Base-by-base conservation (phyloP, 2,888 invertebrate species). In the Apotomis turbidana region DNA sequence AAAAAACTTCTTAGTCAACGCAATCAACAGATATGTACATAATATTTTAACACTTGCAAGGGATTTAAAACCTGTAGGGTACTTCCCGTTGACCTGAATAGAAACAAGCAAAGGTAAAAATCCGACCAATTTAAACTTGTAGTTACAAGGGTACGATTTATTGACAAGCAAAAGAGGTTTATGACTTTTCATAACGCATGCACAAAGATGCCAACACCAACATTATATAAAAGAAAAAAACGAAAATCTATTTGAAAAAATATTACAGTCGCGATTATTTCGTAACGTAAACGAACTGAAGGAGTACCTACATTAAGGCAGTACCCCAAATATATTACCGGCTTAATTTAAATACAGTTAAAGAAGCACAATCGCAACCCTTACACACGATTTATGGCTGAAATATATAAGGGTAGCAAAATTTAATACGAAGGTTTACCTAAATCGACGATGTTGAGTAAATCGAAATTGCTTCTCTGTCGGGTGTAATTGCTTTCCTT, bases 401-500 rank as follows among this genome's bases (percentile, higher is more conserved):
- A 85, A 87, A 87, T 87, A 81, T 83, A 83, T 86, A 85, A 87
- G 76, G 76, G 75, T 79, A 78, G 78, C 78, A 85, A 81, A 84
- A 84, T 87, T 87, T 85, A 86, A 87, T 86, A 83, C 81, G 82
- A 78, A 80, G 87, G 86, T 89, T 90, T 87, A 87, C 86, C 87
- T 85, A 87, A 90, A 90, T 87, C 84, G 86, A 80, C 80, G 80
- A 82, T 85, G 84, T 79, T 81, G 85, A 88, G 87, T 87, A 87
- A 87, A 89, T 87, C 87, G 88, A 83, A 87, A 89, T 87, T 85
- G 88, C 84, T 86, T 85, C 84, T 87, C 85, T 87, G 71, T 71
- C 77, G 84, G 84, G 84, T 89, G 90, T 91, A 90, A 91, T 91
- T 91, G 91, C 87, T 90, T 90, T 86, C 86, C 85, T 85, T 88